These are phyloP conservation scores for Slavum lentiscoides DNA, from an alignment of 2,888 invertebrate genomes.

Conservation along the genomic window DNA sequence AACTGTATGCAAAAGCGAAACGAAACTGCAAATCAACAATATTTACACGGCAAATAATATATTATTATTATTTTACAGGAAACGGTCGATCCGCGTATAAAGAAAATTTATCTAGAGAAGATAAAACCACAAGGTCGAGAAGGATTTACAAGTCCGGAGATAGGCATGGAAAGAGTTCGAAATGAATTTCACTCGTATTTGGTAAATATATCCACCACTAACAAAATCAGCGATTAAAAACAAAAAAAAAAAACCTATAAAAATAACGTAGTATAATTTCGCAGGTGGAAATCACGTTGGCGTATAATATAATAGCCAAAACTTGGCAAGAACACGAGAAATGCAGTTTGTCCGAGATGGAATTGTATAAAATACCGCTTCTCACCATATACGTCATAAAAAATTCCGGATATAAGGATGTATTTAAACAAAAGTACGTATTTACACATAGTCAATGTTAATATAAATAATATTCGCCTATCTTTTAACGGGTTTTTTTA, in stretches of 20 bases:
- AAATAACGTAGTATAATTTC: background rate
- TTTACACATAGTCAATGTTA: too few species aligned
- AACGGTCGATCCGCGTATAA: conserved; percentile 2
- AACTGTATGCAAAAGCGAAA: too few species aligned
- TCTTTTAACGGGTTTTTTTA: too few species aligned
- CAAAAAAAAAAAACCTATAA: background rate
- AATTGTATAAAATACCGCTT: conserved; percentile 32
- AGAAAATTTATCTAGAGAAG: conserved; percentile 26
- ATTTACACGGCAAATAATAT: too few species aligned
- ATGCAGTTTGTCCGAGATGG: conserved; percentile 71
- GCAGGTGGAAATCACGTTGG: conserved; percentile 30
- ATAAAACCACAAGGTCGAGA: background rate
- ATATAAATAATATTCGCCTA: background rate
- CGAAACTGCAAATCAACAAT: too few species aligned
- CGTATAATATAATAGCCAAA: conserved; percentile 62
- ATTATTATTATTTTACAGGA: conserved; percentile 26
- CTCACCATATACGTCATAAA: conserved; percentile 21
- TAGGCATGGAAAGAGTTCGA: conserved; percentile 37
- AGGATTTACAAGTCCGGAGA: conserved; percentile 6
- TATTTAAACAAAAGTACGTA: conserved; percentile 42
- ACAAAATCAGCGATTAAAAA: background rate
- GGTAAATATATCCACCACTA: background rate
- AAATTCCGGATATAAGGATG: conserved; percentile 39
- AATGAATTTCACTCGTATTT: conserved; percentile 37
- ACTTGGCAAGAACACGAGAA: conserved; percentile 72